Conservation (phyloP, 2,797 vertebrate genomes). For the Rhabdophis nuchalis region DNA sequence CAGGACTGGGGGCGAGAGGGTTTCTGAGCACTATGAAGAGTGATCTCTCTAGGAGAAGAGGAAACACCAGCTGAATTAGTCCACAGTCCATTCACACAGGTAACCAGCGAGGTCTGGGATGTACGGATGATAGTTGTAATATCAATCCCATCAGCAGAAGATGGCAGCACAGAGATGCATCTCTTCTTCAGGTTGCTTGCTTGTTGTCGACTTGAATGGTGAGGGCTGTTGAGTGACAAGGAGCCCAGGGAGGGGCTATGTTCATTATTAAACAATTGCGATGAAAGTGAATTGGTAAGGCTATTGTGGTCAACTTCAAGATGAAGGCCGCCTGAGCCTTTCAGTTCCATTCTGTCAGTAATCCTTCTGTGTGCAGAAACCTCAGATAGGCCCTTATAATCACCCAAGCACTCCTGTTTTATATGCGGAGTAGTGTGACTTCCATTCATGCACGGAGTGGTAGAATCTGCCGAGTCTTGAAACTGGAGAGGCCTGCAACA, state of each 20-base stretch:
- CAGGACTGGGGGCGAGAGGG: constrained; percentile 72
- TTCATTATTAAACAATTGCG: constrained; percentile 91
- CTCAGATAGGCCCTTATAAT: constrained; percentile 76
- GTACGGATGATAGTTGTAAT: constrained; percentile 85
- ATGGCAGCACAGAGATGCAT: constrained; percentile 80
- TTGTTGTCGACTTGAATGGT: constrained; percentile 79
- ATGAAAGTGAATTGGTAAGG: constrained; percentile 77
- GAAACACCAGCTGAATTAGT: constrained; percentile 75
- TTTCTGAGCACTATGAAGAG: constrained; percentile 67
- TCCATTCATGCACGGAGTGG: constrained; percentile 70
- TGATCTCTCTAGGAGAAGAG: constrained; percentile 69
- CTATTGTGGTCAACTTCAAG: constrained; percentile 75
- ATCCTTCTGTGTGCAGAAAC: constrained; percentile 67
- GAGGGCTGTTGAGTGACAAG: constrained; percentile 80
- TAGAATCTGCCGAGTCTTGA: constrained; percentile 74
- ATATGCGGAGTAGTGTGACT: constrained; percentile 78
- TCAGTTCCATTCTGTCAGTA: constrained; percentile 67
- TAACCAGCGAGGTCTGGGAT: constrained; percentile 86
- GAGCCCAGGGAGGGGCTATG: constrained; percentile 82
- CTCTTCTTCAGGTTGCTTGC: constrained; percentile 84
- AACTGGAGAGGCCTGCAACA: constrained; percentile 77
- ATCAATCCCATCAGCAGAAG: constrained; percentile 75
- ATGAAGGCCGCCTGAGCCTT: constrained; percentile 74
- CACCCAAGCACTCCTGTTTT: constrained; percentile 86
- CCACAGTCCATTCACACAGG: constrained; percentile 84